Evolutionary conservation across 1,140 invertebrate species (phyloP).

Genomic region (Monochamus saltuarius): DNA sequence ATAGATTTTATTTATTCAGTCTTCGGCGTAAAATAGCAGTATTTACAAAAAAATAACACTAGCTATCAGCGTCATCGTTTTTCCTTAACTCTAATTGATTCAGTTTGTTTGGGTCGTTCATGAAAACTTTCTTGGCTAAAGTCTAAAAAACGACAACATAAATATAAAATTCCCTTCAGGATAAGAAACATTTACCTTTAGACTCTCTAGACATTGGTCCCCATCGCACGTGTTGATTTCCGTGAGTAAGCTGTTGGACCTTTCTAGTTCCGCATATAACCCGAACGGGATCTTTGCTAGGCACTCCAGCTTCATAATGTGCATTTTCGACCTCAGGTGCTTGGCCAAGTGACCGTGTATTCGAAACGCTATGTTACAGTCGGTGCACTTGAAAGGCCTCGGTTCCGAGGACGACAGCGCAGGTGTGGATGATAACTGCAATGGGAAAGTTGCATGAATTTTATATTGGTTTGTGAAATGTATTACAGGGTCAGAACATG

Average conservation of each 20-base stretch:
- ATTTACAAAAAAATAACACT: constrained; percentile 17
- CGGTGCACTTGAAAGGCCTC: constrained; percentile 89
- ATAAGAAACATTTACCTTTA: constrained; percentile 59
- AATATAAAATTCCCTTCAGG: background rate
- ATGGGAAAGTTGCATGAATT: no score
- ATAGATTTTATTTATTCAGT: constrained; percentile 26
- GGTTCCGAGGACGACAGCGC: constrained; percentile 72
- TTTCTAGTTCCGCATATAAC: constrained; percentile 93
- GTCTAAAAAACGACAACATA: constrained; percentile 56
- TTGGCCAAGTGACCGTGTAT: constrained; percentile 96
- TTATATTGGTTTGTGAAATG: no score
- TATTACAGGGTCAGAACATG: no score
- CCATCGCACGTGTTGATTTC: constrained; percentile 94
- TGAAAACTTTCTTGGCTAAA: constrained; percentile 78
- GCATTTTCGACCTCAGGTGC: constrained; percentile 94
- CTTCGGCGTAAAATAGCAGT: constrained; percentile 21
- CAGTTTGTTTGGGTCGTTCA: constrained; percentile 76
- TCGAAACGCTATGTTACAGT: constrained; percentile 94
- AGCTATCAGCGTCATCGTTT: constrained; percentile 12
- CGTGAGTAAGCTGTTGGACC: constrained; percentile 84
- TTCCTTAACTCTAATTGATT: constrained; percentile 13
- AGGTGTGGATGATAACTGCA: constrained; percentile 49
- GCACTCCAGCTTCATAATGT: constrained; percentile 94
- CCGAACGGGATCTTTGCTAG: constrained; percentile 91
- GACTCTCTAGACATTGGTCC: constrained; percentile 86